These are phyloP conservation scores for Siphlonurus alternatus DNA, from an alignment of 2,888 invertebrate species.

Conservation along the genomic window DNA sequence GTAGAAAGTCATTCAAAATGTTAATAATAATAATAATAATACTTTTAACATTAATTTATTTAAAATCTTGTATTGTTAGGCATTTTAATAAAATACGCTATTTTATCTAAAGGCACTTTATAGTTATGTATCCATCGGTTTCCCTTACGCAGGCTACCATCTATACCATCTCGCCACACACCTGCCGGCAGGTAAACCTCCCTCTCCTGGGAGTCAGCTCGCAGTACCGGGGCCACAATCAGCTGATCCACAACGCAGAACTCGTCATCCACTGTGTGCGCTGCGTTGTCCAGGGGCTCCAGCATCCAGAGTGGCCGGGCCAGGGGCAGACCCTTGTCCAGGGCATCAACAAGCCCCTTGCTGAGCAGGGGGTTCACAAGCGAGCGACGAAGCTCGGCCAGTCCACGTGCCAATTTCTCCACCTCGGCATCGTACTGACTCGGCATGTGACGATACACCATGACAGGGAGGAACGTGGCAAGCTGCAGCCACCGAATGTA, in stretches of 20 bases:
- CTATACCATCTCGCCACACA: constrained; percentile 84
- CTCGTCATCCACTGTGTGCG: constrained; percentile 62
- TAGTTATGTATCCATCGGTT: constrained; percentile 84
- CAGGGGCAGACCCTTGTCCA: constrained; percentile 67
- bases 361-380: constrained; percentile 52
- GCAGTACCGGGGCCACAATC: constrained; percentile 74
- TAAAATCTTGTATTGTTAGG: constrained; percentile 68
- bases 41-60: too few species aligned
- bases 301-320: constrained; percentile 84
- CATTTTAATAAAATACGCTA: constrained; percentile 70
- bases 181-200: constrained; percentile 83
- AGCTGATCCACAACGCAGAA: constrained; percentile 81
- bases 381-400: background rate
- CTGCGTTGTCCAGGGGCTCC: constrained; percentile 59
- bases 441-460: constrained; percentile 80
- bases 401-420: background rate
- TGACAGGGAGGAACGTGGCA: constrained; percentile 77
- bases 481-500: constrained; percentile 84
- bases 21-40: too few species aligned
- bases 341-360: constrained; percentile 57
- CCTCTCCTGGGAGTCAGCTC: constrained; percentile 46
- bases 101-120: constrained; percentile 56
- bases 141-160: constrained; percentile 69
- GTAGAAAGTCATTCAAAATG: too few species aligned
- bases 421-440: constrained; percentile 34